phyloP scores from a whole-genome alignment of 2,797 vertebrate genomes.

The Acanthurus lineatus region DNA sequence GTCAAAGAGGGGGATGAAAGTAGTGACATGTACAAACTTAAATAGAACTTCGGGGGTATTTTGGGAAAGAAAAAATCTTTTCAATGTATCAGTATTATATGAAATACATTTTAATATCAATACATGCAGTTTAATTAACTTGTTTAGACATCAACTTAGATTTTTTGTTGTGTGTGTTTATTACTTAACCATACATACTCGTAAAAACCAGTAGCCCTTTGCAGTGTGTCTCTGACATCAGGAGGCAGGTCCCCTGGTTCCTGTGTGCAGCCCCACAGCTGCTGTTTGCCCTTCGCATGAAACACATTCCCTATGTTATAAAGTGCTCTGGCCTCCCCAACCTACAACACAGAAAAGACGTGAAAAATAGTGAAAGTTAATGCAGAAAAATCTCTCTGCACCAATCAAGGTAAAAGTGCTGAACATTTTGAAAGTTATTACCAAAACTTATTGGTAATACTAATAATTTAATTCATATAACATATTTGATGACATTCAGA shows the following conservation, averaged over 20 bases:
- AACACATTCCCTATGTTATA: conserved; percentile 98
- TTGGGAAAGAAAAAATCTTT: no score
- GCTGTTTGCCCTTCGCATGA: conserved; percentile 97
- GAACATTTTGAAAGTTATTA: no score
- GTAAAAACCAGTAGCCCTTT: conserved; percentile 94
- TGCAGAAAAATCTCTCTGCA: neutral
- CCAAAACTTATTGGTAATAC: no score
- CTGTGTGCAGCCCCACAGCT: conserved; percentile 90
- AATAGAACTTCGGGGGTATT: no score
- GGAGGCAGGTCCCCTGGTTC: conserved; percentile 91
- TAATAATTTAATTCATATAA: no score
- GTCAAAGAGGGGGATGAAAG: neutral
- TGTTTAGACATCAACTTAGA: no score
- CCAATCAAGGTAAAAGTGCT: neutral
- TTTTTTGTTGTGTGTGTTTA: neutral
- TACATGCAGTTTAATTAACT: no score
- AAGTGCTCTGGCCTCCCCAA: conserved; percentile 95
- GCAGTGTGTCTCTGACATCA: conserved; percentile 91
- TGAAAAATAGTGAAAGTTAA: neutral
- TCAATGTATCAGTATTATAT: no score
- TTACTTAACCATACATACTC: conserved; percentile 86
- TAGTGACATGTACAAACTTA: no score
- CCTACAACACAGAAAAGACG: conserved; percentile 76
- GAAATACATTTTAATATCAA: no score
- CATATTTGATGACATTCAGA: no score